phyloP scores from a whole-genome alignment of 2,888 invertebrate species.

The Rhyacophila evoluta region DNA sequence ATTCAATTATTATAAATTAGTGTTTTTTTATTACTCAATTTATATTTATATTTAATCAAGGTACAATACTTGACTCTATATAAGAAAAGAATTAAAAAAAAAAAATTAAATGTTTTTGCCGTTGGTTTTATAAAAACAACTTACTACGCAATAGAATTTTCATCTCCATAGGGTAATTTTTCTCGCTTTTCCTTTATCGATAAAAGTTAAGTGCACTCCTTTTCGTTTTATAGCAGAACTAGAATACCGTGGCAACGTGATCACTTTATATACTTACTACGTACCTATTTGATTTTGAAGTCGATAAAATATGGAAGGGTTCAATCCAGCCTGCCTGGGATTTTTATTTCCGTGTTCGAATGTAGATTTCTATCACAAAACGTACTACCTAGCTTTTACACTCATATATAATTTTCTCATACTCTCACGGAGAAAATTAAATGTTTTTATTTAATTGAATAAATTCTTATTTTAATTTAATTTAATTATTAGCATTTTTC shows the following conservation, averaged over 20 bases:
- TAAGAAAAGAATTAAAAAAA: too few species aligned
- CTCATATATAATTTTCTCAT: background rate
- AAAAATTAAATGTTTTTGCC: too few species aligned
- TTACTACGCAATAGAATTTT: background rate
- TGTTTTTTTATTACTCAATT: too few species aligned
- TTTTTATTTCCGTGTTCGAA: background rate
- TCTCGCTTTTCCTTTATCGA: background rate
- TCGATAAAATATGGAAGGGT: constrained; percentile 24
- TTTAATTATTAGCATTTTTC: too few species aligned
- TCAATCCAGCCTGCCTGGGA: background rate
- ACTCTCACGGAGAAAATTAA: too few species aligned
- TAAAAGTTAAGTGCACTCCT: constrained; percentile 16
- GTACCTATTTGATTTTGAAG: constrained; percentile 1
- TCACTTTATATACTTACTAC: constrained; percentile 18
- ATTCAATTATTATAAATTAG: too few species aligned
- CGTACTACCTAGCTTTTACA: background rate
- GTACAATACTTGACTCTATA: too few species aligned
- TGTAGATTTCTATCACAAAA: background rate
- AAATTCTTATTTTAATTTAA: background rate
- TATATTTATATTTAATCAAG: too few species aligned
- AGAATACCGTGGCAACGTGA: constrained; percentile 14
- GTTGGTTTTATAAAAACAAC: too few species aligned
- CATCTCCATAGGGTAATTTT: background rate
- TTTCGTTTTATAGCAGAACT: constrained; percentile 14
- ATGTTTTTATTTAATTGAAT: too few species aligned